Evolutionary conservation across 2,797 vertebrate genomes (phyloP), one percentile per base, ranked within the genome.

Genomic region (Pseudocheirus occidentalis): DNA sequence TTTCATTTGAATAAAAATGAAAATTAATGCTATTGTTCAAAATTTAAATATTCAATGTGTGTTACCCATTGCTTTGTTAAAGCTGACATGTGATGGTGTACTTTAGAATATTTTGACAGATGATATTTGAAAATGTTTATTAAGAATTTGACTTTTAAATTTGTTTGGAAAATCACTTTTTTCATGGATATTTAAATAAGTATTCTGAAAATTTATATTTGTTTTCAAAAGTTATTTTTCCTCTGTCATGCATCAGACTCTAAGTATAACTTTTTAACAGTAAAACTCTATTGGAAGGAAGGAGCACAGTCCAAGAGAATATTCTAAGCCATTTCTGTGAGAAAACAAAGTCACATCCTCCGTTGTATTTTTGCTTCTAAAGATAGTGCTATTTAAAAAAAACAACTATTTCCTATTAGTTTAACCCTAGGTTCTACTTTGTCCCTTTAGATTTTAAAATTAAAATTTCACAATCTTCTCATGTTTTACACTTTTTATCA

Each of bases 1-100:
- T 93, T 93, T 28, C 18, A 2, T 92, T 96, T 91, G 95, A 96
- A 95, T 96, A 94, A 95, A 95, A 96, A 93, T 46, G 94, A 16
- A 90, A 95, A 97, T 95, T 94, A 96, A 34, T 58, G 29, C 91
- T 12, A 87, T 92, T 62, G 55, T 52, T 92, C 94, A n/a, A 93
- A 62, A 31, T 34, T 95, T 93, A 95, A 97, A 87, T 27, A 90
- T 91, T 90, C 57, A 90, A 2, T 53, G 66, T 34, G 94, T 97
- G 55, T 92, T 29, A 92, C 55, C 52, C 91, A 92, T n/a, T 73
- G 91, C 93, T 94, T n/a, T 90, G 73, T 46, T 95, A 90, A 91
- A 94, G 52, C 58, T 96, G 95, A 92, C 56, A 90, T 14, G 34
- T 73, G 94, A 11, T 89, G 91, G 40, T 55, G 59, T 16, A 92